Conservation (phyloP, 2,797 vertebrate genomes). For the Trachurus trachurus region DNA sequence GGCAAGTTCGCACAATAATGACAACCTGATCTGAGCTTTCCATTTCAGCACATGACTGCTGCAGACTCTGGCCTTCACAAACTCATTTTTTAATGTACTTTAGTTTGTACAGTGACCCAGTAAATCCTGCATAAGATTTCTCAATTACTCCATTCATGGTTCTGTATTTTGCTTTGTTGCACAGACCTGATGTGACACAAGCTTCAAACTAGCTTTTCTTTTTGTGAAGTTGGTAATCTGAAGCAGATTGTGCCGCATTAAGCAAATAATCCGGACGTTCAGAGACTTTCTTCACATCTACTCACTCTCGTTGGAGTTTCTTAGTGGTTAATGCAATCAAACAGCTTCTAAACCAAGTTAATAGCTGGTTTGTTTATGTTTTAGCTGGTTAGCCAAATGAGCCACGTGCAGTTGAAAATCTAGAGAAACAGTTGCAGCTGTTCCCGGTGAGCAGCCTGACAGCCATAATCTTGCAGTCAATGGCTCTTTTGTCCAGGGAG, state of each 20-base stretch:
- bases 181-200: not conserved
- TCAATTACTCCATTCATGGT: not conserved
- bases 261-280: conserved; percentile 7
- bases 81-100: not conserved
- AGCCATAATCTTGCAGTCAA: not conserved
- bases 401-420: not conserved
- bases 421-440: not conserved
- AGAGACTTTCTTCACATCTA: not conserved
- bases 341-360: not conserved
- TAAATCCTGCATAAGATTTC: not conserved
- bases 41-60: conserved; percentile 9
- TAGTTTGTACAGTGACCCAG: not conserved
- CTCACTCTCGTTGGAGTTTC: not conserved
- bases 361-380: not conserved
- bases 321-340: not conserved
- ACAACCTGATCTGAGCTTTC: conserved; percentile 3
- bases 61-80: not conserved
- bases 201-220: not conserved
- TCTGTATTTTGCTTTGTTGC: not conserved
- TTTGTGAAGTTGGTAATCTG: conserved; percentile 5
- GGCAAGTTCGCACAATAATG: conserved; percentile 8
- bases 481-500: not conserved
- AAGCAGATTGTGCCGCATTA: conserved; percentile 1
- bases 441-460: not conserved
- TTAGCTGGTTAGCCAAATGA: not conserved